Evolutionary conservation across 2,113 vertebrate species (phyloP).

Genomic region (Boulengerochromis microlepis): DNA sequence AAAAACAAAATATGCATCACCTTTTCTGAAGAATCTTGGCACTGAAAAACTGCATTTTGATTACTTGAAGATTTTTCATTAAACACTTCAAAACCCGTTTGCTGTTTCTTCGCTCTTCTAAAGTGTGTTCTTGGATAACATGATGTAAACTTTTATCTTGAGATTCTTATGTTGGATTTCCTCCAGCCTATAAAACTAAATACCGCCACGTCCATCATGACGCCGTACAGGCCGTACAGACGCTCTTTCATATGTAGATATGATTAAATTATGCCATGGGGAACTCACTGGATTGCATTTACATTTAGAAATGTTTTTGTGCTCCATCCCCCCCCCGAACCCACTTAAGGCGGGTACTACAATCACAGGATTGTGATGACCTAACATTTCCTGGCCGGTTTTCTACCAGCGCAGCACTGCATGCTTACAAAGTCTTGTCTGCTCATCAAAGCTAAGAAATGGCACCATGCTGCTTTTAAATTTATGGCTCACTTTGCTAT

Average conservation of each 20-base stretch:
- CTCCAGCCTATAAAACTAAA: conserved; percentile 55
- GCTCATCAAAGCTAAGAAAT: conserved; percentile 52
- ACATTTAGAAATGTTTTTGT: conserved; percentile 58
- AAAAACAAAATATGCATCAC: not conserved
- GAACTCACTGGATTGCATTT: conserved; percentile 62
- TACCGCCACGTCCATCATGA: conserved; percentile 24
- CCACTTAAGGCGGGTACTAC: not conserved
- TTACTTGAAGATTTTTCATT: not conserved
- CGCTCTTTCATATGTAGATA: conserved; percentile 64
- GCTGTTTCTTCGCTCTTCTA: not conserved
- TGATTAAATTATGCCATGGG: conserved; percentile 57
- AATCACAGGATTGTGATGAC: conserved; percentile 59
- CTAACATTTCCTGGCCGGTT: conserved; percentile 44
- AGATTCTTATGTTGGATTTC: not conserved
- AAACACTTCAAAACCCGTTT: not conserved
- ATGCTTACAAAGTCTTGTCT: conserved; percentile 12
- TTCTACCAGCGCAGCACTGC: not conserved
- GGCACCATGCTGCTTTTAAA: conserved; percentile 45
- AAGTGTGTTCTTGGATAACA: not conserved
- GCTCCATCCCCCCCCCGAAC: conserved; percentile 10
- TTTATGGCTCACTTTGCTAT: conserved; percentile 49
- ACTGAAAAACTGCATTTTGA: not conserved
- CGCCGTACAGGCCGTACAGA: conserved; percentile 3
- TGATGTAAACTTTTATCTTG: conserved; percentile 6
- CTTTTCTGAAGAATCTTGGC: not conserved